phyloP scores from a whole-genome alignment of 2,113 vertebrate species.

The Elephas maximus region DNA sequence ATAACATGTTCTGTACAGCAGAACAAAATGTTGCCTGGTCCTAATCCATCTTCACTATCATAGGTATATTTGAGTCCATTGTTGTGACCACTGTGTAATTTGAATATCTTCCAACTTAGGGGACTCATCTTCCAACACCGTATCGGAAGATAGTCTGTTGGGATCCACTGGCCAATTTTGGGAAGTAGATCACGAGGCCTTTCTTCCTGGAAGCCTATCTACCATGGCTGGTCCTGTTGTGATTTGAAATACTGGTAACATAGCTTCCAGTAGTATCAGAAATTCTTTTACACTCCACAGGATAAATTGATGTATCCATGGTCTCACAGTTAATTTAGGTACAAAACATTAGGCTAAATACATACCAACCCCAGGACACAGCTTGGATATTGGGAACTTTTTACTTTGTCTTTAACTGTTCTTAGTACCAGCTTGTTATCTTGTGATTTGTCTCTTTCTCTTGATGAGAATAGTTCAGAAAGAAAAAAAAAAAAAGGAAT shows the following conservation, averaged over 20 bases:
- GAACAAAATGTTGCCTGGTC: neutral
- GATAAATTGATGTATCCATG: neutral
- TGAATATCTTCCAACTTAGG: neutral
- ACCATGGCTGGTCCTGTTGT: neutral
- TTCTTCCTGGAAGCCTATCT: neutral
- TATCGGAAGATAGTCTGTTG: neutral
- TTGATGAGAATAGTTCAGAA: neutral
- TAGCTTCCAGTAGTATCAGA: neutral
- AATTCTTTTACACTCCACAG: neutral
- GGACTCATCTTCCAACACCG: neutral
- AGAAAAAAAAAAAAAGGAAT: neutral
- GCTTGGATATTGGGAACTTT: neutral
- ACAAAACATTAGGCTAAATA: neutral
- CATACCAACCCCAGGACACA: neutral
- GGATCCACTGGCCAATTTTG: neutral
- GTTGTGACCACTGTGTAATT: neutral
- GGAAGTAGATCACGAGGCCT: neutral
- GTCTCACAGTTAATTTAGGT: neutral
- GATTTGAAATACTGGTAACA: neutral
- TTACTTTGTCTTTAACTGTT: conserved; percentile 8
- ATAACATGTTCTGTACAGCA: neutral
- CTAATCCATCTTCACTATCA: neutral
- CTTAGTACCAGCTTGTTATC: neutral
- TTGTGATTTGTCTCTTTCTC: conserved; percentile 2
- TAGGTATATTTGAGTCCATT: neutral